Percentiles rank a stretch among this genome's conserved stretches.
These are phyloP conservation scores for Leptoteleia sp. DNA, from an alignment of 1,140 invertebrate genomes.

Conservation along the genomic window DNA sequence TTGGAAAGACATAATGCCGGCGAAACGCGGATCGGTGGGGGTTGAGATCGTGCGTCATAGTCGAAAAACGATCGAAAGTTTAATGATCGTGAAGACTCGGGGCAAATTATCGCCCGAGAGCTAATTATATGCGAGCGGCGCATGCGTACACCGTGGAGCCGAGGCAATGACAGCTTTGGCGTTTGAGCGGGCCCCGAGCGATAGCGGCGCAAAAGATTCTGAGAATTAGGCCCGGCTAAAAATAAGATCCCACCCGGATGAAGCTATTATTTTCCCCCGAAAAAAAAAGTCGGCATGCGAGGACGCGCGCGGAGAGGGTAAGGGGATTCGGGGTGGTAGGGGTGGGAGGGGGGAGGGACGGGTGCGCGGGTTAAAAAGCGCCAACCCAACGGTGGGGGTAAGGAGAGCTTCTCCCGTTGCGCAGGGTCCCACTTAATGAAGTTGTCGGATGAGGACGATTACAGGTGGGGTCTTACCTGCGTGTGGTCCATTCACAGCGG, in stretches of 20 bases:
- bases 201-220: constrained; percentile 71
- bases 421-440: constrained; percentile 78
- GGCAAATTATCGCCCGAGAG: constrained; percentile 75
- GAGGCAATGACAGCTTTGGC: constrained; percentile 55
- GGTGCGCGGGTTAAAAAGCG: constrained; percentile 50
- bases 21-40: constrained; percentile 5
- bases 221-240: constrained; percentile 78
- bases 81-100: constrained; percentile 74
- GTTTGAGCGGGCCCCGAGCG: constrained; percentile 55
- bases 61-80: constrained; percentile 71
- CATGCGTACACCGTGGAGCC: constrained; percentile 25
- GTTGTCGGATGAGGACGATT: constrained; percentile 80
- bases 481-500: constrained; percentile 80
- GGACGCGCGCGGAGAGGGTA: constrained; percentile 60
- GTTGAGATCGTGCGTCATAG: constrained; percentile 40
- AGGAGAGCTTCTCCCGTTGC: constrained; percentile 48
- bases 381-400: constrained; percentile 20
- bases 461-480: constrained; percentile 78
- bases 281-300: constrained; percentile 71
- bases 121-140: constrained; percentile 71
- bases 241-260: constrained; percentile 80
- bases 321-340: constrained; percentile 44
- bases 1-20: constrained; percentile 21
- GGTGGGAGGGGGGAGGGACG: constrained; percentile 30
- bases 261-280: constrained; percentile 77